These are phyloP conservation scores for Protobothrops flavoviridis DNA, from an alignment of 2,113 vertebrate genomes.

Conservation along the genomic window DNA sequence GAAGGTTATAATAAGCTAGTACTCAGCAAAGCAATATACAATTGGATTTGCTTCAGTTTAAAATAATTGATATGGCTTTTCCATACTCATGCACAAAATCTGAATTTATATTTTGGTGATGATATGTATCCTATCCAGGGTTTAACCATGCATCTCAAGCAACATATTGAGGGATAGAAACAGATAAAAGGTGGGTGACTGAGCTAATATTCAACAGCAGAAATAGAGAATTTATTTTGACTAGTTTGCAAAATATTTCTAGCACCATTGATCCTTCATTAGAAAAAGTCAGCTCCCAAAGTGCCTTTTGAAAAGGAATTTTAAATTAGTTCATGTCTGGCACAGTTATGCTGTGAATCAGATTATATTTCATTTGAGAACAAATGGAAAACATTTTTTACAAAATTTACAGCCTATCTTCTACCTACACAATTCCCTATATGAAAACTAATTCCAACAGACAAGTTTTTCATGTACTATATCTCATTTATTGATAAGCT, in stretches of 20 bases:
- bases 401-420: neutral
- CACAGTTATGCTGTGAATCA: neutral
- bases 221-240: neutral
- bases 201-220: no score
- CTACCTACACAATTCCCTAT: neutral
- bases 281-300: neutral
- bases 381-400: neutral
- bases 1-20: neutral
- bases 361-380: neutral
- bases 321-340: neutral
- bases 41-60: neutral
- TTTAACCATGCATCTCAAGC: neutral
- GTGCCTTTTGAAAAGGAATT: neutral
- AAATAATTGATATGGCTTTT: neutral
- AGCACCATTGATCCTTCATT: neutral
- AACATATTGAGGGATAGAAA: neutral
- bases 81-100: neutral
- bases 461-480: neutral
- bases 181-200: neutral
- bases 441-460: neutral
- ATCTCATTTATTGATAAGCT: neutral
- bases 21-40: neutral
- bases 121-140: neutral
- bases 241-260: neutral
- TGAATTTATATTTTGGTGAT: neutral